phyloP scores from a whole-genome alignment of 2,888 invertebrate genomes.

The Orthonevra nobilis region DNA sequence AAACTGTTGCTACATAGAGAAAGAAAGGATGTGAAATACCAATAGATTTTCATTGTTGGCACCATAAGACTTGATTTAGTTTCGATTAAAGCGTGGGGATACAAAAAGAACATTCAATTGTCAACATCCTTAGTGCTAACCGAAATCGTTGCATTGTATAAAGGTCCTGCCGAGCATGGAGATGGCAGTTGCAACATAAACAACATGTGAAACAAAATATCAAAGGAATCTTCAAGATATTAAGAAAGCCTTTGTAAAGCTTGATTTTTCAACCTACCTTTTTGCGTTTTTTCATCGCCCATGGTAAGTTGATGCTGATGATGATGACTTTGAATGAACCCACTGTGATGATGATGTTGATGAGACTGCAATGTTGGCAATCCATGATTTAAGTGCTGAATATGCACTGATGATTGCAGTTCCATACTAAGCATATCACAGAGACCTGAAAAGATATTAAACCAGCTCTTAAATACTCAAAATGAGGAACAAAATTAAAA shows the following conservation, averaged over 20 bases:
- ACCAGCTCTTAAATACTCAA: no score
- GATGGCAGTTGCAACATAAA: no score
- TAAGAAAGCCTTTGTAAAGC: no score
- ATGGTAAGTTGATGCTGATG: slow-evolving; percentile 72
- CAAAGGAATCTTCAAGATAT: no score
- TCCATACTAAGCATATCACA: slow-evolving; percentile 78
- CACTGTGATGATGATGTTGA: slow-evolving; percentile 73
- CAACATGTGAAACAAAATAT: slow-evolving; percentile 26
- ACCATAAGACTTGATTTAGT: slow-evolving; percentile 62
- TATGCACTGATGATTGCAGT: slow-evolving; percentile 77
- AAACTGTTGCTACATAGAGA: no score
- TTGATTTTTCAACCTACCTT: no score
- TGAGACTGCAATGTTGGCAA: slow-evolving; percentile 72
- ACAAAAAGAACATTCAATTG: no score
- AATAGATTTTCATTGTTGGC: slow-evolving; percentile 62
- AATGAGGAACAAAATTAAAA: no score
- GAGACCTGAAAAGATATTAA: slow-evolving; percentile 20
- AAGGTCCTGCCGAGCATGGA: no score
- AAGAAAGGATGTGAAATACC: not conserved
- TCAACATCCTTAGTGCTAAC: no score
- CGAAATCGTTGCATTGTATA: no score
- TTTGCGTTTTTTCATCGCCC: slow-evolving; percentile 70
- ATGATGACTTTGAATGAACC: slow-evolving; percentile 70
- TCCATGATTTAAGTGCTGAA: slow-evolving; percentile 76
- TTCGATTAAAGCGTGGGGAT: slow-evolving; percentile 49